Evolutionary conservation across 2,113 vertebrate species (phyloP), one percentile per base, ranked within the genome.

Genomic region (Lagopus leucura): DNA sequence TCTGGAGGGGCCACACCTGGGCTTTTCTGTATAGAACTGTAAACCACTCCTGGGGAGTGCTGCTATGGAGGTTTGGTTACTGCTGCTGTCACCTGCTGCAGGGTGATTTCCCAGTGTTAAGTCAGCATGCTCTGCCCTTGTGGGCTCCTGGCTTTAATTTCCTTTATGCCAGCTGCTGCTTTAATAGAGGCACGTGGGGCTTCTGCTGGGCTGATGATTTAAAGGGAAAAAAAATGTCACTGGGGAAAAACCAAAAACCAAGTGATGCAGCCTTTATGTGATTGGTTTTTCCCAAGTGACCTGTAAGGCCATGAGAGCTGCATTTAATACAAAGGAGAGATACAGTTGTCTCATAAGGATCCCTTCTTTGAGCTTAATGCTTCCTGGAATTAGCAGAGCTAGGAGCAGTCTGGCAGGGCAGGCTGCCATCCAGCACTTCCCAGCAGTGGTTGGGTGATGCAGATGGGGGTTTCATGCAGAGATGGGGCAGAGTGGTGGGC

Each of bases 351-450:
- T 38, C n/a, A 19, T 43, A 69, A 74, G 60, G 55, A 82, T 88
- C 34, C 34, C 60, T 4, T 73, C 43, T 66, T 17, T 13, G 36
- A 85, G 43, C 36, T 70, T 57, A 25, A 9, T 74, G 45, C 69
- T 77, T 74, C 85, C 66, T 85, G 57, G 50, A 66, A 57, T 32
- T n/a, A 27, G 42, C 57, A n/a, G 38, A 21, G 47, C 48, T 64
- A 34, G 57, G 73, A 70, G 52, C 25, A 50, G 63, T 20, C 67
- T 89, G 70, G 34, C 82, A 54, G n/a, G 69, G 45, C 0, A 2
- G 43, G 72, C 50, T 76, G 45, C 30, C 1, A 34, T 43, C 47
- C 19, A 0, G 0, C 3, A 5, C 16, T 27, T 25, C 20, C 0
- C 28, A 36, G n/a, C 60, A 76, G 61, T 66, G 25, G 43, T 17